Base-by-base conservation (phyloP, 2,888 invertebrate species). In the Synergus laeviventris region DNA sequence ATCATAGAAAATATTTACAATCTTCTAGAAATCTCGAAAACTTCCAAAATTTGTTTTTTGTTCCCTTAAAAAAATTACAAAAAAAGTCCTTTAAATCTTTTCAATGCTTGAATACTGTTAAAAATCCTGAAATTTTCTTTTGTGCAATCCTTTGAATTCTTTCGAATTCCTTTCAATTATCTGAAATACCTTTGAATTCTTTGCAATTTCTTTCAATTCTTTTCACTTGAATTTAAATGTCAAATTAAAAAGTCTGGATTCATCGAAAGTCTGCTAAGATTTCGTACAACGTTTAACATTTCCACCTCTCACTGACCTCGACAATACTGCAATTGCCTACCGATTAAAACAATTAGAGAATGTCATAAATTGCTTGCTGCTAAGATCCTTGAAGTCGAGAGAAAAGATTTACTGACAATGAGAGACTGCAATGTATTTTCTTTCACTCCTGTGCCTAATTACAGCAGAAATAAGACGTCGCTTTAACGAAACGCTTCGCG, bases 301-400 rank as follows among this genome's bases (percentile, higher is more conserved):
- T 31, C 31, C 16, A 16, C 60, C 60, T 61, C 36, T n/a, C 7
- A 1, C 36, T 8, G 60, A 36, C n/a, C 18, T 2, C 18, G 3
- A 18, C 18, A 62, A 62, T 62, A 18, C 36, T 11, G 18, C n/a
- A 62, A 62, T 62, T 38, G 38, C 38, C 38, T 7, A 18, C 42
- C 66, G n/a, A 24, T 45, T 45, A 45, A 45, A 66, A 66, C n/a
- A 45, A 45, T 45, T 66, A 24, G 24, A 14, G 16, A 66, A 45
- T 24, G 45, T 31, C 66, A 45, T 66, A 45, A 66, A 66, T 66
- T 42, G 21, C 7, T 36, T 36, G 9, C n/a, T 24, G 1, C 16
- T 7, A 24, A 45, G 16, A 24, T 31, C 24, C 14, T 31, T 7
- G 24, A 45, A 70, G 24, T 45, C 16, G 2, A 24, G 12, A 16